Conservation (phyloP, 2,888 invertebrate species). For the Ennomos quercinarius region DNA sequence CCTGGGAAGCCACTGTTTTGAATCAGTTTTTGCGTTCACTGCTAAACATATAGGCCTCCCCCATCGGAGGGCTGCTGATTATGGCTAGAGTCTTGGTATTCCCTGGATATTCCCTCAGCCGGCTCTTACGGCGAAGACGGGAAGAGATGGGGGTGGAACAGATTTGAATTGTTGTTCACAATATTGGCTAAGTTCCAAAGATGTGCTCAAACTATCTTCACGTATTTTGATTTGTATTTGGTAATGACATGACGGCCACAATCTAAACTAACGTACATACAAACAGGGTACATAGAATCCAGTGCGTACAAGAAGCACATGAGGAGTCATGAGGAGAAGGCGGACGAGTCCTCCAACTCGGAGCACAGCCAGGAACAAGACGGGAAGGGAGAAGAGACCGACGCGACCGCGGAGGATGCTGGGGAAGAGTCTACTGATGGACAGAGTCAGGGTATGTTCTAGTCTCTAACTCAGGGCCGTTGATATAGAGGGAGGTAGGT, state of each 20-base stretch:
- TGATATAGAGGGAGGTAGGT: too few species aligned
- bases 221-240: too few species aligned
- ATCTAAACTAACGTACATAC: constrained; percentile 69
- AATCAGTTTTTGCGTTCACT: too few species aligned
- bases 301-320: constrained; percentile 76
- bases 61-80: too few species aligned
- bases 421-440: constrained; percentile 15
- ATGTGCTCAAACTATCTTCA: too few species aligned
- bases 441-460: constrained; percentile 21
- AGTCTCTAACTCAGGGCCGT: too few species aligned
- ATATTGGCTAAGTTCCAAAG: too few species aligned
- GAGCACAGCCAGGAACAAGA: constrained; percentile 48
- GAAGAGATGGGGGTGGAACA: too few species aligned
- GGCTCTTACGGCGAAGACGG: too few species aligned
- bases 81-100: constrained; percentile 39
- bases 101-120: constrained; percentile 72
- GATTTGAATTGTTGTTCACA: too few species aligned
- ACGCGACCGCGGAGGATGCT: constrained; percentile 15
- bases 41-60: too few species aligned
- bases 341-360: constrained; percentile 49
- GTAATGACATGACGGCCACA: constrained; percentile 62
- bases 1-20: too few species aligned
- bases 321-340: constrained; percentile 70
- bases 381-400: constrained; percentile 17
- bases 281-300: constrained; percentile 71